Percentiles rank a stretch among this genome's conserved stretches.
phyloP scores from a whole-genome alignment of 2,888 invertebrate species.

The Drosophila ezoana region DNA sequence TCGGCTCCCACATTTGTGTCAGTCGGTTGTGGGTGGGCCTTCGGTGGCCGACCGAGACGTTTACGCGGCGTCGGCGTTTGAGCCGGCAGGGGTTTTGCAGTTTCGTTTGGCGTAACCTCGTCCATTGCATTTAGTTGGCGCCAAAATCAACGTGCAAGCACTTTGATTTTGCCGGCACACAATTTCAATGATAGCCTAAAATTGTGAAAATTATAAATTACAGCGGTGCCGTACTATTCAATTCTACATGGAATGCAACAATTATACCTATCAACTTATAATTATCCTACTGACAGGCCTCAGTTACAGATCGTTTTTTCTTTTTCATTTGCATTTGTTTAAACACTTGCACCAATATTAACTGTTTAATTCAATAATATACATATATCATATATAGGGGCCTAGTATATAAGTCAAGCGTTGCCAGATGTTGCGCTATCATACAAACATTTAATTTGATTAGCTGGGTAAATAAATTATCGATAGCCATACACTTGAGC shows the following conservation, averaged over 20 bases:
- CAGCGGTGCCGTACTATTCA: neutral
- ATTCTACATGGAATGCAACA: neutral
- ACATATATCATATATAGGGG: neutral
- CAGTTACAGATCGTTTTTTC: neutral
- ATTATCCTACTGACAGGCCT: neutral
- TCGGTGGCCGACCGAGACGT: slow-evolving; percentile 15
- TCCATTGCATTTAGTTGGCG: slow-evolving; percentile 31
- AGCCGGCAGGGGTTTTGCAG: neutral
- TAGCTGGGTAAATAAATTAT: neutral
- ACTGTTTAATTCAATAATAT: neutral
- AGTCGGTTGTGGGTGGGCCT: neutral
- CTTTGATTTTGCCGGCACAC: slow-evolving; percentile 9
- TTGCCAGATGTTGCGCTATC: slow-evolving; percentile 6
- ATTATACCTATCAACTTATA: neutral
- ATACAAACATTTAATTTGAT: neutral
- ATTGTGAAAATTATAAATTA: slow-evolving; percentile 2
- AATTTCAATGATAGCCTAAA: neutral
- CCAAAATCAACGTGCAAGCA: slow-evolving; percentile 26
- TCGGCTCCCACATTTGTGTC: neutral
- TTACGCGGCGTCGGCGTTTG: slow-evolving; percentile 9
- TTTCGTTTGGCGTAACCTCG: slow-evolving; percentile 2
- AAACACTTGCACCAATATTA: neutral
- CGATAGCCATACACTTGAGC: slow-evolving; percentile 3
- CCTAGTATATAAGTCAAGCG: neutral
- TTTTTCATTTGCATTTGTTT: slow-evolving; percentile 6